phyloP scores from a whole-genome alignment of 2,797 vertebrate species.

The Aldrovandia affinis region DNA sequence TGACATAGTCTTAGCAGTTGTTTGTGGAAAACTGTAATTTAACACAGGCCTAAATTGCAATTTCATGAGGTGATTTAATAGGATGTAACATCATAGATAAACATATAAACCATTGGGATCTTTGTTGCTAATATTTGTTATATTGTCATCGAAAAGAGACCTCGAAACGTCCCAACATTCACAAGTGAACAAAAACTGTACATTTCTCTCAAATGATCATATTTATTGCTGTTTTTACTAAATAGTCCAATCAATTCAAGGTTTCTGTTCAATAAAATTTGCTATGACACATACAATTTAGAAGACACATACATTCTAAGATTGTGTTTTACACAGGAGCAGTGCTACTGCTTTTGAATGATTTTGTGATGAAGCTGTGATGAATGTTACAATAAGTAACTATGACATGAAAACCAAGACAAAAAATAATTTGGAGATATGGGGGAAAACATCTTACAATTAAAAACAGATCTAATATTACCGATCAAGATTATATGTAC shows the following conservation, averaged over 20 bases:
- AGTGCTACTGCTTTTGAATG: too few relatives aligned
- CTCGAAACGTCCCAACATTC: not conserved
- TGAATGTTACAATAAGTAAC: too few relatives aligned
- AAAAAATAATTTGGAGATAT: not conserved
- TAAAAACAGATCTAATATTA: conserved; percentile 6
- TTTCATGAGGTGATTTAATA: too few relatives aligned
- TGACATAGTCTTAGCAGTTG: too few relatives aligned
- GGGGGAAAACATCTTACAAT: not conserved
- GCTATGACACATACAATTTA: too few relatives aligned
- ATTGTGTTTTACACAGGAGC: not conserved
- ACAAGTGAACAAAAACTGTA: not conserved
- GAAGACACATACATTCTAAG: too few relatives aligned
- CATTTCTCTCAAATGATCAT: not conserved
- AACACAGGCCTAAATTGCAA: too few relatives aligned
- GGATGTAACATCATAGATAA: too few relatives aligned
- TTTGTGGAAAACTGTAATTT: too few relatives aligned
- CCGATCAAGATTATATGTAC: not conserved
- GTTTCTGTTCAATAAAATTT: not conserved
- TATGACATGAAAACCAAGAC: too few relatives aligned
- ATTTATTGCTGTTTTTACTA: not conserved
- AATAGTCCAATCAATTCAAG: not conserved
- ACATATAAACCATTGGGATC: not conserved
- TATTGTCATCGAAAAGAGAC: too few relatives aligned
- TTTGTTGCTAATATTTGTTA: not conserved
- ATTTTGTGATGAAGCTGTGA: too few relatives aligned